Conservation (phyloP, 2,113 vertebrate genomes). For the Lynx canadensis region DNA sequence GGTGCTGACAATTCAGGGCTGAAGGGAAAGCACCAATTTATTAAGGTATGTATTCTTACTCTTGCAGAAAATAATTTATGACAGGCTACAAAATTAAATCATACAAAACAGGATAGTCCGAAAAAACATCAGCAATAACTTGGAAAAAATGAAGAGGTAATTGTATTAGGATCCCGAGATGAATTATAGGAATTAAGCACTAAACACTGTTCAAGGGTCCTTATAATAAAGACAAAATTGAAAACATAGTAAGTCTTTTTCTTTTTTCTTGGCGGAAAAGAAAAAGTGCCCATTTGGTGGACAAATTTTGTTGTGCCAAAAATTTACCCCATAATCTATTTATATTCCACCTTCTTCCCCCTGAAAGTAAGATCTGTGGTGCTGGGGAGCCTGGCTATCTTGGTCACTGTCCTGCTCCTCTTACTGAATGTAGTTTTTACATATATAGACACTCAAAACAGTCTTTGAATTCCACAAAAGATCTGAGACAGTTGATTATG, state of each 20-base stretch:
- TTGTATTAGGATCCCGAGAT: background rate
- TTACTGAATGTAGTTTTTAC: background rate
- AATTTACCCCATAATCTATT: background rate
- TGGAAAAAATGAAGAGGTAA: background rate
- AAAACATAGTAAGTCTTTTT: background rate
- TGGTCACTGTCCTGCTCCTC: background rate
- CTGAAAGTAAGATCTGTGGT: background rate
- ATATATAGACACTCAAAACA: background rate
- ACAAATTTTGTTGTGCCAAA: constrained; percentile 27
- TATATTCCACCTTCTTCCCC: background rate
- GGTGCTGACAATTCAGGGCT: background rate
- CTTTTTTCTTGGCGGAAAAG: background rate
- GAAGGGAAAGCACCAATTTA: background rate
- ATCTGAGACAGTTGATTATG: constrained; percentile 30
- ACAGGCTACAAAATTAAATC: background rate
- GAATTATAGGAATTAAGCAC: background rate
- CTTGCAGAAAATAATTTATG: background rate
- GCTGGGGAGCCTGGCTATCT: background rate
- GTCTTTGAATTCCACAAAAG: constrained; percentile 12
- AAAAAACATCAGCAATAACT: background rate
- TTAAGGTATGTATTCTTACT: background rate
- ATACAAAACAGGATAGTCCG: background rate
- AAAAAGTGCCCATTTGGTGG: background rate
- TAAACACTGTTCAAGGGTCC: background rate
- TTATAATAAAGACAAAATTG: constrained; percentile 30